These are phyloP conservation scores for Dione vanillae DNA, from an alignment of 2,888 invertebrate species.

Conservation along the genomic window DNA sequence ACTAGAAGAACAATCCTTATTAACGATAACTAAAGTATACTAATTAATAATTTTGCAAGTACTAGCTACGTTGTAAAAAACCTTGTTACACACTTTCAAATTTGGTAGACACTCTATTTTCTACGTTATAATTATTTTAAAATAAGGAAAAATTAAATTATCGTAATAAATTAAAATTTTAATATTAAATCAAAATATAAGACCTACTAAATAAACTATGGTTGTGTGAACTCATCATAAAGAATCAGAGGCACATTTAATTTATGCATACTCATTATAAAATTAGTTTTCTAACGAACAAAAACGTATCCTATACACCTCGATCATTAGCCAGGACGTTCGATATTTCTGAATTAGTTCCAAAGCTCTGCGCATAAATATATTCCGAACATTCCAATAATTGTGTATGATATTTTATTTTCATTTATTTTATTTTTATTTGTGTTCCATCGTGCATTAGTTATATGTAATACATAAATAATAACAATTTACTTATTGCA, in stretches of 20 bases:
- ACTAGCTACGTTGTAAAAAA: too few relatives aligned
- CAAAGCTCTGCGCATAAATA: slow-evolving; percentile 69
- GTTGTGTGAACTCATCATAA: background rate
- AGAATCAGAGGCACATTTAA: background rate
- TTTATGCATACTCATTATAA: slow-evolving; percentile 4
- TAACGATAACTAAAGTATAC: too few relatives aligned
- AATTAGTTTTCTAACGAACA: slow-evolving; percentile 17
- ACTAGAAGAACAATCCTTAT: too few relatives aligned
- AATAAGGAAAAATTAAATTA: too few relatives aligned
- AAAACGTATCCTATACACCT: slow-evolving; percentile 11
- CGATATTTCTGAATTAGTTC: slow-evolving; percentile 72
- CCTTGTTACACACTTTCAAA: too few relatives aligned
- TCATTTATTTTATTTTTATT: too few relatives aligned
- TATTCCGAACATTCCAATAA: slow-evolving; percentile 55
- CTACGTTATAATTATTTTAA: too few relatives aligned
- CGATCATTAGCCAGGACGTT: slow-evolving; percentile 65
- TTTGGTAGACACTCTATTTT: too few relatives aligned
- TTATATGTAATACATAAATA: background rate
- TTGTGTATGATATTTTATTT: background rate
- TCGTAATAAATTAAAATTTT: too few relatives aligned
- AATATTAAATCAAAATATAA: background rate
- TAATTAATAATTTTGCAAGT: too few relatives aligned
- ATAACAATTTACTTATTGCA: background rate
- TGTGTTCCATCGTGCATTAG: background rate
- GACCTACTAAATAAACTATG: background rate